Base-by-base conservation (phyloP, 2,888 invertebrate species). In the Atrina japonica region DNA sequence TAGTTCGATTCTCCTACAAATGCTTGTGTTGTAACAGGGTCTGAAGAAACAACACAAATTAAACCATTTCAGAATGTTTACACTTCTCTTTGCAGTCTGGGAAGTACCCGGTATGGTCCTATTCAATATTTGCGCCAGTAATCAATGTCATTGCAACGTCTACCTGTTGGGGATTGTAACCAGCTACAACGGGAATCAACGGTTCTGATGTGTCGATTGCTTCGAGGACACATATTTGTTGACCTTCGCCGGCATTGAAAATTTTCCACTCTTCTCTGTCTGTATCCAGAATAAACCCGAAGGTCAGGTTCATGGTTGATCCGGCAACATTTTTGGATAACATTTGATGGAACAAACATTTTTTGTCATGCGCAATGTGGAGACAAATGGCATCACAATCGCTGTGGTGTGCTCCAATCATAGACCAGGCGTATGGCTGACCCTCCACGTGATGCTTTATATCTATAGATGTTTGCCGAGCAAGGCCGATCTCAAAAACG, bases 371-470 rank as follows among this genome's bases (percentile, higher is more conserved):
- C 2, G 66, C 67, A 56, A 67, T 63, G 21, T 63, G 60, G 0
- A 71, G 35, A 52, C 71, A 71, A 1, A 71, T 66, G 14, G 56
- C 63, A 30, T 71, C 71, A 52, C 71, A 71, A 30, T 71, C 71
- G 14, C 23, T 61, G 43, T 71, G 71, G 21, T 71, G 66, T 3
- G 71, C 66, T 16, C 66, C 66, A n/a, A 71, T 67, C 63, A 71
- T 55, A 1, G 71, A 71, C 71, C 71, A 71, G 21, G 71, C 71
- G 30, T 47, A 61, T 3, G 53, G 53, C 45, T 71, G 60, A 1
- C 71, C 71, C 23, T 66, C 65, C 1, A 71, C 66, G n/a, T 56
- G 50, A 27, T 55, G 58, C 18, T 55, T 61, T 18, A 56, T 60
- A 21, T 61, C 71, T 7, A 71, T 58, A 16, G 47, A 61, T 14